Conservation (phyloP, 2,113 vertebrate genomes). For the Otolemur garnettii region DNA sequence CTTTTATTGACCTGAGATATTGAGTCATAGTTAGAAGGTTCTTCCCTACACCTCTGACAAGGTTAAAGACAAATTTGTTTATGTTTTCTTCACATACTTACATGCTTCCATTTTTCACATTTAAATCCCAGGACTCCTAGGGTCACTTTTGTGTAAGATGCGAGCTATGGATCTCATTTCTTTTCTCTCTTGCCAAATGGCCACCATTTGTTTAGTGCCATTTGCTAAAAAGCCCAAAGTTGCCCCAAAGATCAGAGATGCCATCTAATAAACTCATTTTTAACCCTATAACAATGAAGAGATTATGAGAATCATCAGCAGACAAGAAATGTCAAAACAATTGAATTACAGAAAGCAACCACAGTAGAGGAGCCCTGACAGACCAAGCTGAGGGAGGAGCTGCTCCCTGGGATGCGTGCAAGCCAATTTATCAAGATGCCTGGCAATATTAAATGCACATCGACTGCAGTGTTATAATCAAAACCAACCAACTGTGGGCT, state of each 20-base stretch:
- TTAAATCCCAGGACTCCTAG: neutral
- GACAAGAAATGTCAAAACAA: neutral
- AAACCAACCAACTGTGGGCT: neutral
- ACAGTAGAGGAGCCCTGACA: neutral
- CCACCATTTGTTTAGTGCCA: neutral
- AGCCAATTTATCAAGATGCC: neutral
- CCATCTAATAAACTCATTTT: conserved; percentile 27
- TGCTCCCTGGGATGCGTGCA: neutral
- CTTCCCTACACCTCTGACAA: neutral
- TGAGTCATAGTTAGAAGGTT: neutral
- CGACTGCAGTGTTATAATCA: neutral
- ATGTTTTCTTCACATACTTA: neutral
- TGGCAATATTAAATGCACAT: neutral
- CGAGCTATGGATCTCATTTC: neutral
- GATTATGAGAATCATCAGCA: conserved; percentile 7
- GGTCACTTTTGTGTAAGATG: neutral
- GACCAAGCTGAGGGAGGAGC: neutral
- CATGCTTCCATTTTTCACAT: neutral
- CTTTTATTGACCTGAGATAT: neutral
- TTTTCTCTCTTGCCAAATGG: conserved; percentile 21
- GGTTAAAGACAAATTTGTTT: neutral
- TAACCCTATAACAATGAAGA: neutral
- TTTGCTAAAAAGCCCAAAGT: conserved; percentile 30
- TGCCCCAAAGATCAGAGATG: neutral
- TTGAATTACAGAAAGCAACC: neutral